phyloP scores from a whole-genome alignment of 2,888 invertebrate species.

The Rotaria magnacalcarata region DNA sequence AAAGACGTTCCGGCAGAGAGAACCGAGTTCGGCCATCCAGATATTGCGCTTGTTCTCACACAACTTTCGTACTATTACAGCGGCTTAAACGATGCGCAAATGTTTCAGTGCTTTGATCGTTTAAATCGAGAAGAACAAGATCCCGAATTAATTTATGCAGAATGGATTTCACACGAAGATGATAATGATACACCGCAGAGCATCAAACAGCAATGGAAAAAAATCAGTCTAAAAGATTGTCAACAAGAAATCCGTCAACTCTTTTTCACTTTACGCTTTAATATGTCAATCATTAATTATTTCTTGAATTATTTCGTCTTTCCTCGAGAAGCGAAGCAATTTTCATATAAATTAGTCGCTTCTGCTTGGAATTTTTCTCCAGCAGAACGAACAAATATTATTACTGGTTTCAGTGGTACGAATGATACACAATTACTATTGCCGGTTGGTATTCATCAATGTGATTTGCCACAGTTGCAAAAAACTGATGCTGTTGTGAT shows the following conservation, averaged over 20 bases:
- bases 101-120: neutral
- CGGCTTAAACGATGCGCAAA: neutral
- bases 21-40: conserved; percentile 6
- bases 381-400: neutral
- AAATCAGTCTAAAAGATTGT: neutral
- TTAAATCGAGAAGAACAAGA: neutral
- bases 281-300: neutral
- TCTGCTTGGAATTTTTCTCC: neutral
- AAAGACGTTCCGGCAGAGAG: neutral
- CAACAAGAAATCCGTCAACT: neutral
- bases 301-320: neutral
- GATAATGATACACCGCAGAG: neutral
- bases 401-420: neutral
- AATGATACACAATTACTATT: neutral
- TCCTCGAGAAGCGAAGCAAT: conserved; percentile 1
- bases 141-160: neutral
- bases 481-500: neutral
- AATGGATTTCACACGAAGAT: conserved; percentile 2
- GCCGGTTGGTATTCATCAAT: neutral
- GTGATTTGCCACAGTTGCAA: neutral
- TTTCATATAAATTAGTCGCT: neutral
- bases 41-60: neutral
- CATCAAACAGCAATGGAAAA: neutral
- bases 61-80: neutral
- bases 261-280: neutral